A percentile compares a stretch with the other conserved stretches of the same genome.
Evolutionary conservation across 2,113 vertebrate genomes (phyloP).

Genomic region (Tinamus guttatus): DNA sequence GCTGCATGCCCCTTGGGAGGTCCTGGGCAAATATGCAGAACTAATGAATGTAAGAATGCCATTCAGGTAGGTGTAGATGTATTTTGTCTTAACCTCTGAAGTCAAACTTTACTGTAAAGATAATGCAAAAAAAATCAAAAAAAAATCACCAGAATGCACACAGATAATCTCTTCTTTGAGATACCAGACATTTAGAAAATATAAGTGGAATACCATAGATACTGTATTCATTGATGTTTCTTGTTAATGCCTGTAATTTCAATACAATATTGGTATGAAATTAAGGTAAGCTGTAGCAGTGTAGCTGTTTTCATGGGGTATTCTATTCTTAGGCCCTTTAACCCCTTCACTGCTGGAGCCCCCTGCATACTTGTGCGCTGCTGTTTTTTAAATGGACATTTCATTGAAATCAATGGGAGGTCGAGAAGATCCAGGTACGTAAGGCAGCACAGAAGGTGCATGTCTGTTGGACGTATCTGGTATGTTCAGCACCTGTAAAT

Average conservation of each 20-base stretch:
- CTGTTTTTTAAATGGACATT: constrained; percentile 79
- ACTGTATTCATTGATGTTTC: neutral
- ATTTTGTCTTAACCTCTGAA: constrained; percentile 2
- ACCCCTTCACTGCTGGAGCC: constrained; percentile 75
- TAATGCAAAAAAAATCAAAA: neutral
- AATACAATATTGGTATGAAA: constrained; percentile 40
- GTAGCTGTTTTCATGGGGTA: constrained; percentile 72
- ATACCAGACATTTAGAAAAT: neutral
- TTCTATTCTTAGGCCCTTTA: constrained; percentile 77
- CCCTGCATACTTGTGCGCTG: constrained; percentile 75
- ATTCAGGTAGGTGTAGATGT: constrained; percentile 87
- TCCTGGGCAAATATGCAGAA: constrained; percentile 94
- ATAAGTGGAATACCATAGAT: neutral
- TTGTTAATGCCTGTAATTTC: constrained; percentile 37
- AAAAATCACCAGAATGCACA: neutral
- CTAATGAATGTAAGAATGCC: constrained; percentile 98
- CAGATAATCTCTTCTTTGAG: neutral
- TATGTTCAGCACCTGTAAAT: constrained; percentile 43
- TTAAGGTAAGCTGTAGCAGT: constrained; percentile 55
- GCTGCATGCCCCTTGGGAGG: constrained; percentile 94
- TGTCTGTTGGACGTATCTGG: constrained; percentile 69
- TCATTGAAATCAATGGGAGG: constrained; percentile 76
- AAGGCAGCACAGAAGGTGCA: constrained; percentile 71
- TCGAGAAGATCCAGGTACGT: constrained; percentile 77
- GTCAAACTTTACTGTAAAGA: neutral